These are phyloP conservation scores for Anoplius nigerrimus DNA, from an alignment of 2,888 invertebrate species.

Conservation along the genomic window DNA sequence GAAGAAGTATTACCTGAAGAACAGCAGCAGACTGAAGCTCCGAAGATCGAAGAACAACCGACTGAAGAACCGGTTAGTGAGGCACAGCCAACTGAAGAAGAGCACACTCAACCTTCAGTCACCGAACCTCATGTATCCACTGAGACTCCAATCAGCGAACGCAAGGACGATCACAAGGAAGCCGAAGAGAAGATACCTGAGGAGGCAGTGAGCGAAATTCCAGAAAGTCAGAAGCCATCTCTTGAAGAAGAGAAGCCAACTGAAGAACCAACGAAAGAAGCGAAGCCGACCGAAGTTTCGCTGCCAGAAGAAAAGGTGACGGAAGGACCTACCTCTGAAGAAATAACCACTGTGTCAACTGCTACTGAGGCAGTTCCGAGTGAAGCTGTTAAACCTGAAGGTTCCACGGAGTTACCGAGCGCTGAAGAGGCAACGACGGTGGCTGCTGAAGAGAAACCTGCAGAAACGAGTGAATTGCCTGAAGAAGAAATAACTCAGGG, in stretches of 20 bases:
- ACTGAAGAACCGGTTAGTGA: slow-evolving; percentile 47
- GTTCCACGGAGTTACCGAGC: slow-evolving; percentile 28
- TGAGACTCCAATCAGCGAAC: slow-evolving; percentile 34
- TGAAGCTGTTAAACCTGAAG: slow-evolving; percentile 17
- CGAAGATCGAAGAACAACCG: slow-evolving; percentile 39
- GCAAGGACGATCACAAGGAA: slow-evolving; percentile 42
- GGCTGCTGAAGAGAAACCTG: slow-evolving; percentile 30
- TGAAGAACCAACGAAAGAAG: slow-evolving; percentile 29
- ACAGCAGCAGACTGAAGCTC: slow-evolving; percentile 42
- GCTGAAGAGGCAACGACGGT: slow-evolving; percentile 25
- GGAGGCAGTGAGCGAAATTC: slow-evolving; percentile 38
- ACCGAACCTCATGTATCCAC: slow-evolving; percentile 19
- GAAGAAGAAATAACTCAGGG: slow-evolving; percentile 24
- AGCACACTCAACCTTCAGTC: slow-evolving; percentile 27
- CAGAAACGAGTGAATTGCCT: slow-evolving; percentile 26
- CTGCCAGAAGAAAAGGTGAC: slow-evolving; percentile 28
- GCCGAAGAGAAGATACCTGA: slow-evolving; percentile 21
- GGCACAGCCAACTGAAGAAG: slow-evolving; percentile 34
- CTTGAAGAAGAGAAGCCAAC: slow-evolving; percentile 37
- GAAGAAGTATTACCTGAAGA: slow-evolving; percentile 37
- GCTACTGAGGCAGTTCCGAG: slow-evolving; percentile 33
- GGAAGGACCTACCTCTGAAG: slow-evolving; percentile 34
- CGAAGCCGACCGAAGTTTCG: slow-evolving; percentile 29
- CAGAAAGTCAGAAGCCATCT: slow-evolving; percentile 31
- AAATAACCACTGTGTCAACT: slow-evolving; percentile 38